These are phyloP conservation scores for Chloebia gouldiae DNA, from an alignment of 2,113 vertebrate species.

Conservation along the genomic window DNA sequence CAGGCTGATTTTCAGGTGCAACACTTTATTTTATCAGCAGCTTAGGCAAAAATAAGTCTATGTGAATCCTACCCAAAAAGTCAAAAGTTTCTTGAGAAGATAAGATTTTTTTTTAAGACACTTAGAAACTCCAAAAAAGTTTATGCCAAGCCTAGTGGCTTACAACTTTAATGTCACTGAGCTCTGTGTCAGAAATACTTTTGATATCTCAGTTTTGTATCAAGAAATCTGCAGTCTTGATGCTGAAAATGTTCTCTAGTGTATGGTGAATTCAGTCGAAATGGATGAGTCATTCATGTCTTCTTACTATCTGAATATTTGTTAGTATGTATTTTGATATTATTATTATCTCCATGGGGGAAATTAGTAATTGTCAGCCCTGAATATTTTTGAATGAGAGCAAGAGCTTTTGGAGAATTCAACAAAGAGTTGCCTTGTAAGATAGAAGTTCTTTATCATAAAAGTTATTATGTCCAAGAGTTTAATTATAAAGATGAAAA, in stretches of 20 bases:
- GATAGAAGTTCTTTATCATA: not conserved
- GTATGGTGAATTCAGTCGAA: not conserved
- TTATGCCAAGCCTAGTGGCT: not conserved
- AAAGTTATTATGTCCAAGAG: not conserved
- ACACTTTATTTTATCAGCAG: not conserved
- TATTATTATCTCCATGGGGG: not conserved
- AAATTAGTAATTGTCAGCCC: not conserved
- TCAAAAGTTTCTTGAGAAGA: not conserved
- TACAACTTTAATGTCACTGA: not conserved
- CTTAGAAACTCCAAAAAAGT: not conserved
- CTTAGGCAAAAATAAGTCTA: not conserved
- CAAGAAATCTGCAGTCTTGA: not conserved
- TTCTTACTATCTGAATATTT: not conserved
- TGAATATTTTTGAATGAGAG: not conserved
- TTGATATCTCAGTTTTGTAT: not conserved
- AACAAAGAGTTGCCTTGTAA: not conserved
- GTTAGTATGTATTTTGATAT: not conserved
- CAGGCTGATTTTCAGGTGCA: not conserved
- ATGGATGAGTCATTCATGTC: not conserved
- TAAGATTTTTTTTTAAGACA: not conserved
- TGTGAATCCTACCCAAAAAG: not conserved
- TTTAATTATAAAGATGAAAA: not conserved
- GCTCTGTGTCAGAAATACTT: not conserved
- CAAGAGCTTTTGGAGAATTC: not conserved
- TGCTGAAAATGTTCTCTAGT: not conserved